phyloP scores from a whole-genome alignment of 2,888 invertebrate species.

The Pyrgus malvae region DNA sequence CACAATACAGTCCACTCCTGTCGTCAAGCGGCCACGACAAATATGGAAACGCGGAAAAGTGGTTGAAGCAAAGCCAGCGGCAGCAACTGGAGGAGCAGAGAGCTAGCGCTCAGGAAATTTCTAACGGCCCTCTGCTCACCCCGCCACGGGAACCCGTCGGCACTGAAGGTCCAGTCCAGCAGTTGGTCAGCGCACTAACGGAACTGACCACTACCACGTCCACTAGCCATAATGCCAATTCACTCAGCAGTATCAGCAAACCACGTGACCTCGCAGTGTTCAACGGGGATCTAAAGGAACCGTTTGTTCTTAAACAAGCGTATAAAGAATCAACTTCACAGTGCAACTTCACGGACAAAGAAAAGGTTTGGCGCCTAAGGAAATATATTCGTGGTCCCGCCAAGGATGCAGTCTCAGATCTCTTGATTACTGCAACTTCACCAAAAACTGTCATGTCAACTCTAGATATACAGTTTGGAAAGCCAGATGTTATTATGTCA shows the following conservation, averaged over 20 bases:
- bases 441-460: constrained; percentile 31
- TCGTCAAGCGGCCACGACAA: not conserved
- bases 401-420: constrained; percentile 34
- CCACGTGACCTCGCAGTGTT: not conserved
- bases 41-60: not conserved
- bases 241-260: not conserved
- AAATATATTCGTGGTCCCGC: constrained; percentile 36
- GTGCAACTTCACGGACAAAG: constrained; percentile 33
- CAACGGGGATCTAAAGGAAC: constrained; percentile 37
- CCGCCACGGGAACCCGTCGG: constrained; percentile 1
- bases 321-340: constrained; percentile 35
- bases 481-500: constrained; percentile 27
- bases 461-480: constrained; percentile 36
- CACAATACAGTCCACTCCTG: not conserved
- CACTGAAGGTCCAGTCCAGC: constrained; percentile 16
- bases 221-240: not conserved
- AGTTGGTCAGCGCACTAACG: not conserved
- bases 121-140: not conserved
- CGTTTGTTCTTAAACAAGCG: constrained; percentile 36
- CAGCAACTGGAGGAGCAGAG: not conserved
- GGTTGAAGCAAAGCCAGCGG: not conserved
- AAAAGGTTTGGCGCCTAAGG: constrained; percentile 37
- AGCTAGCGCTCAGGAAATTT: not conserved
- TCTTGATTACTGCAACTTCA: constrained; percentile 32
- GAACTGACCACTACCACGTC: not conserved